phyloP scores from a whole-genome alignment of 2,888 invertebrate genomes.

The Yponomeuta malinellus region DNA sequence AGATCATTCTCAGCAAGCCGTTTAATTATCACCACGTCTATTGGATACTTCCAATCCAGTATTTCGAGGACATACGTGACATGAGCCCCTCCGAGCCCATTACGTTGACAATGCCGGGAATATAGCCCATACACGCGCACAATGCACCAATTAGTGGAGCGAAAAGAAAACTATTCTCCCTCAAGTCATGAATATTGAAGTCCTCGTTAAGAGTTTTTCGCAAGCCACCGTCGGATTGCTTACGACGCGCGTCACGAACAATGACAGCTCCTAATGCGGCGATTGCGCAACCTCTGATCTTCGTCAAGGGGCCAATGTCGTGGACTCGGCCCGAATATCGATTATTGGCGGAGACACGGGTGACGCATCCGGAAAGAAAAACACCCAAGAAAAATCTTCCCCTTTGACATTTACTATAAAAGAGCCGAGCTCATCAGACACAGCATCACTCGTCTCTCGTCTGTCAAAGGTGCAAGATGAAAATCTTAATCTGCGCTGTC shows the following conservation, averaged over 20 bases:
- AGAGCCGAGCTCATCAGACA: constrained; percentile 31
- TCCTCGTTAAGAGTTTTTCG: constrained; percentile 46
- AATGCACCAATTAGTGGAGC: constrained; percentile 41
- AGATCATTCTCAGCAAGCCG: constrained; percentile 25
- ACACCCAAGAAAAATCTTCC: constrained; percentile 32
- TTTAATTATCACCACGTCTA: constrained; percentile 30
- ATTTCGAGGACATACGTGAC: constrained; percentile 25
- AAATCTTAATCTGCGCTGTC: constrained; percentile 46
- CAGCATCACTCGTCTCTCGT: constrained; percentile 61
- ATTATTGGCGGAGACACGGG: constrained; percentile 41
- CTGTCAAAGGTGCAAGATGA: constrained; percentile 52
- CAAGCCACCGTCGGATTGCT: constrained; percentile 36
- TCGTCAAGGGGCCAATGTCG: constrained; percentile 68
- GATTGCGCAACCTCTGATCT: constrained; percentile 61
- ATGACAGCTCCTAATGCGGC: constrained; percentile 63
- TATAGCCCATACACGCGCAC: constrained; percentile 26
- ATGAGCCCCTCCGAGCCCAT: constrained; percentile 24
- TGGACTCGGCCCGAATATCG: constrained; percentile 60
- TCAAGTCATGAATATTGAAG: constrained; percentile 61
- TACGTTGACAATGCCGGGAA: constrained; percentile 30
- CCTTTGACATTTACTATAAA: constrained; percentile 48
- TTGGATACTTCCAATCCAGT: constrained; percentile 25
- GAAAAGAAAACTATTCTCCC: constrained; percentile 49
- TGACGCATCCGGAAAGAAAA: constrained; percentile 67
- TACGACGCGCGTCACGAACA: constrained; percentile 42